Conservation (phyloP, 2,888 invertebrate genomes). For the Nephrotoma appendiculata region DNA sequence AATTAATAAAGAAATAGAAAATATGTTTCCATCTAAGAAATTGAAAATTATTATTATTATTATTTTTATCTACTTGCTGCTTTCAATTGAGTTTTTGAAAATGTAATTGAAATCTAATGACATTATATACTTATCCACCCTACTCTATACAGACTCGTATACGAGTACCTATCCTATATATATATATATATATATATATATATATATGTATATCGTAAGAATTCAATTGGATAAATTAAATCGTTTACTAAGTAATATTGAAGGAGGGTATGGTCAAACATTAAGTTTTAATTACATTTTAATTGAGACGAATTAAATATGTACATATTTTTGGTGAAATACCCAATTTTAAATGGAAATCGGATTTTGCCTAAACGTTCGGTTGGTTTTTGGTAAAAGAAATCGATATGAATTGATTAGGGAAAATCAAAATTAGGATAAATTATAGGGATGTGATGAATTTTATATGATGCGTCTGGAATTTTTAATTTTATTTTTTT, state of each 20-base stretch:
- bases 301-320: neutral
- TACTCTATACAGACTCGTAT: neutral
- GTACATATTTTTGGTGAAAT: neutral
- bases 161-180: neutral
- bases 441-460: neutral
- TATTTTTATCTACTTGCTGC: neutral
- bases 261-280: neutral
- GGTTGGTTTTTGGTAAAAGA: neutral
- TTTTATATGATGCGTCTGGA: neutral
- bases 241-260: neutral
- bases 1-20: neutral
- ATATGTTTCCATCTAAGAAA: neutral
- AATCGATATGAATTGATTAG: neutral
- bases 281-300: neutral
- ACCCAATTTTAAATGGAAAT: neutral
- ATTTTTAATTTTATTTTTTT: neutral
- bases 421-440: neutral
- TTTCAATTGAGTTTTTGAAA: neutral
- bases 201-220: neutral
- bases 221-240: neutral
- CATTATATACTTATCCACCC: neutral
- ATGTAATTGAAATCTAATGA: neutral
- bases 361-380: neutral
- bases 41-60: neutral
- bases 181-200: no score